These are phyloP conservation scores for Drosophila serrata DNA, from an alignment of 1,140 invertebrate genomes.

Conservation along the genomic window DNA sequence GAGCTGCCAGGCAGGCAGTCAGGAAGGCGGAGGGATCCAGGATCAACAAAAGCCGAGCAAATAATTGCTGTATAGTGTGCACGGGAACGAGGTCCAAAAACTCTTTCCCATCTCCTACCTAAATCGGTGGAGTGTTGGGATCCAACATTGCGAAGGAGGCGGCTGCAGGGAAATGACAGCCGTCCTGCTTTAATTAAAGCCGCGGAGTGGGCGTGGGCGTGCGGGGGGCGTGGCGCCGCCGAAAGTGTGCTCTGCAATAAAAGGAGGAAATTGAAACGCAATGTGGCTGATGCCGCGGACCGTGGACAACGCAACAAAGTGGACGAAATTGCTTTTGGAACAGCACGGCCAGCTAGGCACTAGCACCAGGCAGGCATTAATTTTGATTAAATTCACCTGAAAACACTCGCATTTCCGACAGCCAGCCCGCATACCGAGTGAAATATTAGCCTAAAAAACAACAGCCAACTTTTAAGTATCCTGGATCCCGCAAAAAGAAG, in stretches of 20 bases:
- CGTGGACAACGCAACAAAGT: constrained; percentile 80
- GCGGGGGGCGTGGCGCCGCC: constrained; percentile 31
- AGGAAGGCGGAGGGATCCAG: constrained; percentile 19
- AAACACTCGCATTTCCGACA: constrained; percentile 13
- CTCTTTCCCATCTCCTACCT: not conserved
- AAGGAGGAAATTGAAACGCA: constrained; percentile 72
- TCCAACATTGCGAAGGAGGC: constrained; percentile 22
- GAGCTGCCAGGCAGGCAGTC: constrained; percentile 27
- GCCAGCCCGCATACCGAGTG: constrained; percentile 17
- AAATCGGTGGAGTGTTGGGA: constrained; percentile 23
- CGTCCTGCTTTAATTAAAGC: constrained; percentile 79
- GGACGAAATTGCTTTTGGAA: constrained; percentile 82
- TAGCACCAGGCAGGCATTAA: constrained; percentile 45
- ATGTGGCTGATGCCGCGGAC: constrained; percentile 79
- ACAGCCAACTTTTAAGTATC: constrained; percentile 11
- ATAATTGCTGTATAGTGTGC: constrained; percentile 69
- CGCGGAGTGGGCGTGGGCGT: constrained; percentile 48
- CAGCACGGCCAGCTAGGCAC: constrained; percentile 28
- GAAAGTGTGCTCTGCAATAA: constrained; percentile 37
- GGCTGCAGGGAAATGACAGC: constrained; percentile 76
- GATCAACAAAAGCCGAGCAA: constrained; percentile 79
- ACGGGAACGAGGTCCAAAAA: constrained; percentile 11
- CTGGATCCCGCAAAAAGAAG: constrained; percentile 12
- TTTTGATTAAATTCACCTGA: constrained; percentile 77
- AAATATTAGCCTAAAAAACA: constrained; percentile 51